Conservation (phyloP, 2,113 vertebrate genomes). For the Elephas maximus region DNA sequence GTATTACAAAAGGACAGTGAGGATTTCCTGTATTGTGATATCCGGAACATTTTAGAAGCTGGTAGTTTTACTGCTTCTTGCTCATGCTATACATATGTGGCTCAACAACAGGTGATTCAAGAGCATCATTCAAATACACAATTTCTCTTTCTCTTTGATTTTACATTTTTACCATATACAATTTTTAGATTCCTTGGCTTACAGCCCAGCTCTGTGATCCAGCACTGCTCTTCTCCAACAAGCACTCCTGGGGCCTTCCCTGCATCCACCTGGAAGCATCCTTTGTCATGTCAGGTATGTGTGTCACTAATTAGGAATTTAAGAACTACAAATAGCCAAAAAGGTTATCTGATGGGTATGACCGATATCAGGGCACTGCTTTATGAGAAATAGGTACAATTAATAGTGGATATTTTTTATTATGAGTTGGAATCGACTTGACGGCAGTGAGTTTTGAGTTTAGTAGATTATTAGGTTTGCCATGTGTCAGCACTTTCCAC, state of each 20-base stretch:
- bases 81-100: not conserved
- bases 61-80: not conserved
- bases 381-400: not conserved
- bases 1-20: not conserved
- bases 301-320: not conserved
- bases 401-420: not conserved
- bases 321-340: not conserved
- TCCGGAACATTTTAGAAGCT: conserved; percentile 3
- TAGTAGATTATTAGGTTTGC: not conserved
- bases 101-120: not conserved
- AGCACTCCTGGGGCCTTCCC: not conserved
- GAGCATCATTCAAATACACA: not conserved
- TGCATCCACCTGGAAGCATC: not conserved
- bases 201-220: not conserved
- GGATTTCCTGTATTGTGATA: conserved; percentile 72
- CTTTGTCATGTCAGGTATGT: conserved; percentile 77
- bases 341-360: not conserved
- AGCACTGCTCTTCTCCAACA: not conserved
- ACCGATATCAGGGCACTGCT: not conserved
- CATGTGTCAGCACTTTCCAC: not conserved
- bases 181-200: not conserved
- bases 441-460: no score
- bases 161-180: not conserved
- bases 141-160: not conserved
- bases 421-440: no score